Evolutionary conservation across 2,797 vertebrate species (phyloP), one percentile per base, ranked within the genome.

Genomic region (Falco columbarius): DNA sequence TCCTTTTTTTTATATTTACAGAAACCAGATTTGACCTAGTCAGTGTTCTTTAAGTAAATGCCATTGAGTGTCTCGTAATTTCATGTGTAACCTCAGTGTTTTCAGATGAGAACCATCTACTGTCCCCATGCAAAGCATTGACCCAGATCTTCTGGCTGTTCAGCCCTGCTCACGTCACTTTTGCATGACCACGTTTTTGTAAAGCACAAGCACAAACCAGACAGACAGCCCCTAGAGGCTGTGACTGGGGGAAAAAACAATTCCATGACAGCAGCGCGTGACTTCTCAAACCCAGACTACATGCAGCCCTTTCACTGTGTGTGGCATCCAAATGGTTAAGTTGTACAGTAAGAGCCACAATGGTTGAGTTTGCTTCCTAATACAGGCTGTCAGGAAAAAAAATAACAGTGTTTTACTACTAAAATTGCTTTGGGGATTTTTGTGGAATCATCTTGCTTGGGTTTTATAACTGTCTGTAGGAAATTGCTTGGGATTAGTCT

Each of bases 401-500:
- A 65, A 61, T 3, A 52, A 32, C 24, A 62, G 55, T 81, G 21
- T 79, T 96, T 94, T 95, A 77, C 76, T 86, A 32, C 68, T 77
- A 34, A 93, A 88, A 87, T 75, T 93, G 81, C 83, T 96, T 86
- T 70, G 55, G 40, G 62, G 62, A 80, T 61, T 86, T 83, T 88
- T 83, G 89, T 93, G 90, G 81, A 91, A 93, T 94, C 83, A 81
- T 95, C 58, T 89, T 62, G 38, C 76, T 68, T 49, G 68, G 81
- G 27, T 91, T 86, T 95, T 96, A 18, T 54, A 91, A 67, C 75
- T 81, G 29, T 68, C 36, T 72, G 74, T 89, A 76, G 90, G 87
- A 94, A 95, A 94, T 96, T 86, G 65, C 65, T 79, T 86, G 56
- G 56, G 44, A 85, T 97, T 96, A 68, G 27, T 81, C 49, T 82